These are phyloP conservation scores for Potamarius usumacintae DNA, from an alignment of 2,113 vertebrate species.

Conservation along the genomic window DNA sequence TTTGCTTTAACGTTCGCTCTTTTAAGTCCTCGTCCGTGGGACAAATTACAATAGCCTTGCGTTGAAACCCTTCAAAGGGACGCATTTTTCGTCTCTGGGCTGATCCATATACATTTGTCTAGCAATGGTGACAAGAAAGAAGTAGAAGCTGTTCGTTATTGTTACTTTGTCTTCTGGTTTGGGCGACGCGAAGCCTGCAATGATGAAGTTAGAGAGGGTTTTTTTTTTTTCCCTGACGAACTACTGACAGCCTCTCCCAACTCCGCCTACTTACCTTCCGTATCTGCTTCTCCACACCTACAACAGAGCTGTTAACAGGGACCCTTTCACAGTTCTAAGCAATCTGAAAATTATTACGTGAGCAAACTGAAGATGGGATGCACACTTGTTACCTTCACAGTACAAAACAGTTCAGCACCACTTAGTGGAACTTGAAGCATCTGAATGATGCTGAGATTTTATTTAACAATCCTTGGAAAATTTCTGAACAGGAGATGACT, in stretches of 20 bases:
- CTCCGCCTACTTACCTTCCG: conserved; percentile 68
- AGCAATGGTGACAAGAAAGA: conserved; percentile 80
- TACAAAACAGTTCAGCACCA: not conserved
- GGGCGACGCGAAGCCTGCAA: conserved; percentile 65
- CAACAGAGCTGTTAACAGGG: conserved; percentile 3
- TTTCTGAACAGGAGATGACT: not conserved
- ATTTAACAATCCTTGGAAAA: not conserved
- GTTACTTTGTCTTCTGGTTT: conserved; percentile 69
- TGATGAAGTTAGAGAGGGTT: conserved; percentile 70
- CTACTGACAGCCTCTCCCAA: conserved; percentile 73
- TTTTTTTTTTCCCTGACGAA: conserved; percentile 66
- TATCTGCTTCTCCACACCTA: not conserved
- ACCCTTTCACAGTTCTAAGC: conserved; percentile 19
- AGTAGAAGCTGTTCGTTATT: conserved; percentile 73
- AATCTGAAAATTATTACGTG: not conserved
- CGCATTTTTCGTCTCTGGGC: conserved; percentile 98
- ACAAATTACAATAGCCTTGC: conserved; percentile 95
- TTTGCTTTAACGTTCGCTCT: conserved; percentile 91
- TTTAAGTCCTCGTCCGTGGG: conserved; percentile 93
- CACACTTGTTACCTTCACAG: not conserved
- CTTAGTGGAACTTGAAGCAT: not conserved
- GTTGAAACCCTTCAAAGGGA: conserved; percentile 96
- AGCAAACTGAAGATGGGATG: not conserved
- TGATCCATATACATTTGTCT: conserved; percentile 97
- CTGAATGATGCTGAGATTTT: not conserved